A percentile compares a stretch with the other conserved stretches of the same genome.
Conservation (phyloP, 1,140 invertebrate species). For the Mycetomoellerius zeteki region DNA sequence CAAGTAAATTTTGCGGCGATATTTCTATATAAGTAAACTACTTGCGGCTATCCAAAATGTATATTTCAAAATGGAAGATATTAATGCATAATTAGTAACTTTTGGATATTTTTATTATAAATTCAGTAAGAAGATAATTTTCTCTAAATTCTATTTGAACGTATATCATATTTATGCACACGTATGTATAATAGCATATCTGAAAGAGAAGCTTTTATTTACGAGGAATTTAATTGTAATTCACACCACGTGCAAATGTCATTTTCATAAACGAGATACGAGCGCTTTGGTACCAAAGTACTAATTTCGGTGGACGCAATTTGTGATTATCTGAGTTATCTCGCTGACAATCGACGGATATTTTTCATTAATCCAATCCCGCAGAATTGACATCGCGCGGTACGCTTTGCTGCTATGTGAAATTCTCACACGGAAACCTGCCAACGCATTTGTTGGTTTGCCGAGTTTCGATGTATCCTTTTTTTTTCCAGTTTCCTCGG, state of each 20-base stretch:
- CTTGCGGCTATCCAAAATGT: constrained; percentile 11
- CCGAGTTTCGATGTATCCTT: background rate
- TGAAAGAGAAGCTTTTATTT: background rate
- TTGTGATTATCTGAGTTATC: constrained; percentile 31
- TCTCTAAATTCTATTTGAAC: background rate
- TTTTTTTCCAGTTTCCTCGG: constrained; percentile 11
- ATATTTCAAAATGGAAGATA: background rate
- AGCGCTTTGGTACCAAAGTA: background rate
- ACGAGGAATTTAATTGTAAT: background rate
- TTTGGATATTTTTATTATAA: constrained; percentile 29
- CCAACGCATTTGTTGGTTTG: constrained; percentile 27
- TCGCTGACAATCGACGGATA: constrained; percentile 33
- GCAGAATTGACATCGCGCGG: constrained; percentile 13
- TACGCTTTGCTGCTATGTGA: constrained; percentile 38
- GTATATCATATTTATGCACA: too few species aligned
- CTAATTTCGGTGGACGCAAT: background rate
- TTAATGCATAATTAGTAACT: background rate
- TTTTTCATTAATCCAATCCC: constrained; percentile 67
- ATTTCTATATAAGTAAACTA: background rate
- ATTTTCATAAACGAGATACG: background rate
- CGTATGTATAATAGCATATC: background rate
- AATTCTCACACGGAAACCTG: constrained; percentile 21
- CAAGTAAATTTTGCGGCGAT: constrained; percentile 26
- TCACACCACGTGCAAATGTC: background rate
- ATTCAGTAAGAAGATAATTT: background rate